A percentile compares a stretch with the other conserved stretches of the same genome.
Evolutionary conservation across 2,113 vertebrate species (phyloP).

Genomic region (Castor canadensis): DNA sequence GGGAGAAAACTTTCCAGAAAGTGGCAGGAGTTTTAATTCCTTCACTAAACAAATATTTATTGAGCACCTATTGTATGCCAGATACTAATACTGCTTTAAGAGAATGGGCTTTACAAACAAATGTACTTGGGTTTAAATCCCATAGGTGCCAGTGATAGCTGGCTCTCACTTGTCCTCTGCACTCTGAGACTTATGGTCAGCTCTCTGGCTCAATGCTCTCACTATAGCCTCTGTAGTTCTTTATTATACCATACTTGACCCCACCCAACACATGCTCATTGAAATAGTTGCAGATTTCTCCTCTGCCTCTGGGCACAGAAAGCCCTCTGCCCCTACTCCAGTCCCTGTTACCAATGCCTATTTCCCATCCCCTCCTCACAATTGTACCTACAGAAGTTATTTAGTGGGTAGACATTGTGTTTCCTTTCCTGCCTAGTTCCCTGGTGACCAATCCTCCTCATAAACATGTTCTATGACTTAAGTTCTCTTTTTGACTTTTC

Average conservation of each 20-base stretch:
- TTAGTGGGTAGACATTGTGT: neutral
- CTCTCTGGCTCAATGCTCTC: neutral
- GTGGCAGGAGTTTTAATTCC: neutral
- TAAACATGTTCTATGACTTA: neutral
- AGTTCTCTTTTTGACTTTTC: constrained; percentile 2
- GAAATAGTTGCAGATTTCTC: neutral
- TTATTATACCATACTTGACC: neutral
- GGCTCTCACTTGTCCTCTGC: neutral
- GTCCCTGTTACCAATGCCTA: neutral
- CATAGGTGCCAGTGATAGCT: neutral
- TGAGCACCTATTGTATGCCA: constrained; percentile 18
- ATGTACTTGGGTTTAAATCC: neutral
- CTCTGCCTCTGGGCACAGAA: neutral
- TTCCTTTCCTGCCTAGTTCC: neutral
- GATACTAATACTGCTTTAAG: neutral
- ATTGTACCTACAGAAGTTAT: neutral
- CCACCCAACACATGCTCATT: neutral
- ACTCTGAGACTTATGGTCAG: neutral
- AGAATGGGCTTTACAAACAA: neutral
- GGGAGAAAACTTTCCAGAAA: constrained; percentile 10
- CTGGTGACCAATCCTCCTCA: neutral
- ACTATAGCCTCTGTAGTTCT: neutral
- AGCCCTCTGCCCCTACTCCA: neutral
- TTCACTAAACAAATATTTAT: constrained; percentile 25
- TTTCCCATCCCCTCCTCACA: neutral